Percentiles rank a stretch among this genome's conserved stretches.
Conservation (phyloP, 2,888 invertebrate genomes). For the Apamea monoglypha region DNA sequence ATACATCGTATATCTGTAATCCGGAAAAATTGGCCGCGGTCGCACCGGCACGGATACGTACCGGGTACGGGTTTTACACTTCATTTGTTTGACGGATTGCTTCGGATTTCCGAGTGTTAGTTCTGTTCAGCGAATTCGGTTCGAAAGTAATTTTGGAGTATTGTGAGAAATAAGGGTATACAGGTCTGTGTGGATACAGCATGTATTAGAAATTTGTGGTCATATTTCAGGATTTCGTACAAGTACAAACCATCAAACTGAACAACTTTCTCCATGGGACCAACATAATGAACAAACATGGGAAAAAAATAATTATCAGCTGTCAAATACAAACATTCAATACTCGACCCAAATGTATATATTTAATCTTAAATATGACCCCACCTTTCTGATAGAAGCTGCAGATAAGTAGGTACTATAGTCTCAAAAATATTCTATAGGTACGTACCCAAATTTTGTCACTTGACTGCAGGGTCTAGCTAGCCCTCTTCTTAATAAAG, state of each 20-base stretch:
- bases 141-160: conserved; percentile 2
- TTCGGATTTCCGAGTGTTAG: conserved; percentile 50
- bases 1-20: conserved; percentile 83
- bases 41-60: conserved; percentile 55
- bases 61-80: conserved; percentile 75
- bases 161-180: neutral
- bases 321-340: neutral
- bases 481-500: too few species aligned
- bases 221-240: neutral
- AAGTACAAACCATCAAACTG: neutral
- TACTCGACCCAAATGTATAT: neutral
- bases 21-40: conserved; percentile 81
- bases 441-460: too few species aligned
- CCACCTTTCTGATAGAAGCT: neutral
- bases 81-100: conserved; percentile 79
- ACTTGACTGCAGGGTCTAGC: too few species aligned
- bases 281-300: too few species aligned
- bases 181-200: neutral
- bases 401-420: too few species aligned
- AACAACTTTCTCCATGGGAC: neutral
- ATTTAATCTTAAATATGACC: neutral
- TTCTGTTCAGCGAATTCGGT: conserved; percentile 29
- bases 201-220: neutral
- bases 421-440: too few species aligned
- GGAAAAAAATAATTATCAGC: neutral